phyloP scores from a whole-genome alignment of 2,888 invertebrate genomes.

The Nemoura dubitans region DNA sequence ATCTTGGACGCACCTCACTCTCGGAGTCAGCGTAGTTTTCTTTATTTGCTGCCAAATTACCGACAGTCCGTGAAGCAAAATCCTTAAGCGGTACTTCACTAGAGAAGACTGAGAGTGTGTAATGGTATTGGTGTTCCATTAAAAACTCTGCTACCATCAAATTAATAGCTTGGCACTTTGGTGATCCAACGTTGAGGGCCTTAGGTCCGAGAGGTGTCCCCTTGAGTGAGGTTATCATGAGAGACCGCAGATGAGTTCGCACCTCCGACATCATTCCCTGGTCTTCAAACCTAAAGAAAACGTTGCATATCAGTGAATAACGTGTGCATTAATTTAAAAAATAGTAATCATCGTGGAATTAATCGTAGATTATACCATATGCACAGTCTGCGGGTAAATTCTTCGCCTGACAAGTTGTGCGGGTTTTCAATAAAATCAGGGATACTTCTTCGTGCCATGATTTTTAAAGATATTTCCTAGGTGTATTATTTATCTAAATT shows the following conservation, averaged over 20 bases:
- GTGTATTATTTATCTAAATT: not conserved
- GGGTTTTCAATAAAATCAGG: constrained; percentile 30
- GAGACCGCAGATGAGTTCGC: constrained; percentile 67
- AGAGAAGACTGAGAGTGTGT: constrained; percentile 68
- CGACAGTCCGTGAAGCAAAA: constrained; percentile 56
- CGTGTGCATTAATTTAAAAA: not conserved
- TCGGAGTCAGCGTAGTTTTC: constrained; percentile 54
- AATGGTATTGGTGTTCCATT: constrained; percentile 66
- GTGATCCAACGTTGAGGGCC: constrained; percentile 62
- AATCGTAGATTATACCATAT: constrained; percentile 57
- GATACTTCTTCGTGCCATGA: constrained; percentile 14
- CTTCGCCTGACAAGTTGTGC: constrained; percentile 57
- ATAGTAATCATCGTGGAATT: not conserved
- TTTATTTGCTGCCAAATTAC: constrained; percentile 52
- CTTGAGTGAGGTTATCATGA: constrained; percentile 67
- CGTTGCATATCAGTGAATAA: not conserved
- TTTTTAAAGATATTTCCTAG: not conserved
- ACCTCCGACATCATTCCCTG: constrained; percentile 69
- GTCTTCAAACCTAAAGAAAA: constrained; percentile 62
- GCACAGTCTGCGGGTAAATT: constrained; percentile 67
- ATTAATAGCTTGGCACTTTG: constrained; percentile 68
- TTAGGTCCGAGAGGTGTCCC: constrained; percentile 60
- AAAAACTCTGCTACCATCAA: constrained; percentile 70
- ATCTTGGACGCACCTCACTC: constrained; percentile 56
- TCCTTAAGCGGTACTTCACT: constrained; percentile 68